A percentile compares a stretch with the other conserved stretches of the same genome.
Conservation (phyloP, 2,113 vertebrate species). For the Arothron firmamentum region DNA sequence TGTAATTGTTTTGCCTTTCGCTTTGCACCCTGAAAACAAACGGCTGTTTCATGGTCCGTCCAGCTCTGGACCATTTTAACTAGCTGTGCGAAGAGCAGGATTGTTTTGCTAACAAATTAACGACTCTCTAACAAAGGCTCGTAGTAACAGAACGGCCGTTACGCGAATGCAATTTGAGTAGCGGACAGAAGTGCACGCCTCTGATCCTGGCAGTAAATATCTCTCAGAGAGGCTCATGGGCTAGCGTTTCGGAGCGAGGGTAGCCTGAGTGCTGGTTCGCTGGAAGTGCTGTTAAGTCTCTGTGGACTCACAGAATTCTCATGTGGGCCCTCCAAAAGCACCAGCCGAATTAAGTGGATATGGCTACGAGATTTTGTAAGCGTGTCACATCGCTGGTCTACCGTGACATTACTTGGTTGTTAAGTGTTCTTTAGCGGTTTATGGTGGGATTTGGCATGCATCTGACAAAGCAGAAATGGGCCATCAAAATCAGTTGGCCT, state of each 20-base stretch:
- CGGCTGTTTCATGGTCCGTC: constrained; percentile 27
- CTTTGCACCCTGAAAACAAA: constrained; percentile 41
- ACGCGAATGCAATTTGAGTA: constrained; percentile 29
- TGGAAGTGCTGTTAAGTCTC: constrained; percentile 58
- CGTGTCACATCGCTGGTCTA: constrained; percentile 51
- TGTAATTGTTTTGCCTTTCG: constrained; percentile 72
- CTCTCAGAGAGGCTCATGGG: constrained; percentile 47
- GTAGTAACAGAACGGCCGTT: constrained; percentile 57
- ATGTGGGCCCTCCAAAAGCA: constrained; percentile 69
- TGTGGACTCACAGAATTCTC: constrained; percentile 69
- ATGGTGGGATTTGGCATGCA: constrained; percentile 39
- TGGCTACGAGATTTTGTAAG: constrained; percentile 63
- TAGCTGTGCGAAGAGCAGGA: constrained; percentile 38
- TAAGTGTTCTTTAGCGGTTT: constrained; percentile 63
- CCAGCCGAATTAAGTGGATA: constrained; percentile 76
- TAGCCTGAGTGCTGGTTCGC: constrained; percentile 69
- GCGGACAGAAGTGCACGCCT: constrained; percentile 31
- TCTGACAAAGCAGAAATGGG: constrained; percentile 63
- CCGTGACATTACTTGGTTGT: constrained; percentile 56
- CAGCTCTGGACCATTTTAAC: constrained; percentile 34
- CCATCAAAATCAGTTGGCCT: constrained; percentile 57
- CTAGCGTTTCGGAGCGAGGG: constrained; percentile 58
- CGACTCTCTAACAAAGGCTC: constrained; percentile 48
- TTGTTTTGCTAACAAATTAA: constrained; percentile 61
- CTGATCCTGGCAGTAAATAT: constrained; percentile 35